These are phyloP conservation scores for Erebia ligea DNA, from an alignment of 2,888 invertebrate species.

Conservation along the genomic window DNA sequence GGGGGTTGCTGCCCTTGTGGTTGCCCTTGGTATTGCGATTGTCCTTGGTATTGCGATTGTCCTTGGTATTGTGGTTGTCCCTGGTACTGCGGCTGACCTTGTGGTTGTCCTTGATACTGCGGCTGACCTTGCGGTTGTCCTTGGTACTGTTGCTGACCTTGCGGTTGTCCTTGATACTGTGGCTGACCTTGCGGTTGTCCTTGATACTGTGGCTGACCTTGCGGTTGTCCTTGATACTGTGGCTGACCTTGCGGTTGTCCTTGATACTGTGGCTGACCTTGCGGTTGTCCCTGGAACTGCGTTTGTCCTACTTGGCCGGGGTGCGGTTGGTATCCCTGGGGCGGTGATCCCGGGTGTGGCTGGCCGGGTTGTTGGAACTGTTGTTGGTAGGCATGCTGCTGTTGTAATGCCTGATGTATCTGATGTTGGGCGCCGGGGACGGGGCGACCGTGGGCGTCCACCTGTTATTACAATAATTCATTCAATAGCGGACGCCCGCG, in stretches of 20 bases:
- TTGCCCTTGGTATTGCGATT: slow-evolving; percentile 32
- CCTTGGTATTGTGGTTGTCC: slow-evolving; percentile 30
- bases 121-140: slow-evolving; percentile 24
- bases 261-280: slow-evolving; percentile 29
- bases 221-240: slow-evolving; percentile 42
- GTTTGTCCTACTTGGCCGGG: slow-evolving; percentile 30
- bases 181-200: slow-evolving; percentile 39
- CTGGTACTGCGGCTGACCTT: slow-evolving; percentile 11
- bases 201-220: slow-evolving; percentile 34
- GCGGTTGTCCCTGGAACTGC: slow-evolving; percentile 36
- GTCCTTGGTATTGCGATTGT: slow-evolving; percentile 25
- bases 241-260: slow-evolving; percentile 49
- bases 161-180: slow-evolving; percentile 47
- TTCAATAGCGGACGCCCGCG: neutral
- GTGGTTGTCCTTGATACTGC: slow-evolving; percentile 14
- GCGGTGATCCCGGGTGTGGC: slow-evolving; percentile 44
- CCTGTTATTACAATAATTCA: slow-evolving; percentile 46
- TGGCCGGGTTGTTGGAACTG: slow-evolving; percentile 48
- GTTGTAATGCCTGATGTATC: slow-evolving; percentile 61
- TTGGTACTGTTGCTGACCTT: slow-evolving; percentile 38
- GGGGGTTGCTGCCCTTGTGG: slow-evolving; percentile 38
- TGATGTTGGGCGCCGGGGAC: slow-evolving; percentile 72
- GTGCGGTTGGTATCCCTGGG: slow-evolving; percentile 46
- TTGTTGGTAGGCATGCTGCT: slow-evolving; percentile 52
- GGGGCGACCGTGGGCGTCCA: slow-evolving; percentile 70